Conservation (phyloP, 2,888 invertebrate species). For the Muscina levida region DNA sequence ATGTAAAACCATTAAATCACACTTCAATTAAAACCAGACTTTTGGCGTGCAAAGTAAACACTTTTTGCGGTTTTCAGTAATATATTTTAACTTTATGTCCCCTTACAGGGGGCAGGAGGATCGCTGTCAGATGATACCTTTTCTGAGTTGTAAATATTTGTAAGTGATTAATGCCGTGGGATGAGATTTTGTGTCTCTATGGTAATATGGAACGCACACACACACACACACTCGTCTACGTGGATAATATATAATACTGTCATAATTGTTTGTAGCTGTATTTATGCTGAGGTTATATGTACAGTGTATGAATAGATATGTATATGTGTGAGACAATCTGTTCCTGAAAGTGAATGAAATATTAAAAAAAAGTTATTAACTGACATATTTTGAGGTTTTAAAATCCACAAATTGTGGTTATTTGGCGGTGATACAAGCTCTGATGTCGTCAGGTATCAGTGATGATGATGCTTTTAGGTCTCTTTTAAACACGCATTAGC, state of each 20-base stretch:
- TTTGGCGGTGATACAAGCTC: background rate
- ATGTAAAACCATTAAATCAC: background rate
- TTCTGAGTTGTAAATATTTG: background rate
- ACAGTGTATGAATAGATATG: background rate
- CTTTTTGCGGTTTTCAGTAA: background rate
- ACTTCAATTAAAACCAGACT: background rate
- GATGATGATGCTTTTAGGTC: background rate
- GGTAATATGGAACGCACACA: no score
- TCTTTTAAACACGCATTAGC: background rate
- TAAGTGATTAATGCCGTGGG: background rate
- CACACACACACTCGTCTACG: background rate
- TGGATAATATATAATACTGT: no score
- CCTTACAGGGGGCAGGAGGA: no score
- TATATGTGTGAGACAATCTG: no score
- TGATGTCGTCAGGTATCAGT: background rate
- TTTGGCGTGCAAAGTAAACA: background rate
- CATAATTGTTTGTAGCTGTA: no score
- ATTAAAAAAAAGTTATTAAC: no score
- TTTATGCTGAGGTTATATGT: background rate
- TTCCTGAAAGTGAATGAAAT: no score
- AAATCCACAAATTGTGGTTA: constrained; percentile 16
- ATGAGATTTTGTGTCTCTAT: no score
- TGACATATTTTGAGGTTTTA: constrained; percentile 2
- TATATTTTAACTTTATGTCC: no score
- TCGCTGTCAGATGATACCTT: background rate